A percentile compares a stretch with the other conserved stretches of the same genome.
Conservation (phyloP, 1,140 invertebrate genomes). For the Drosophila pectinifera region DNA sequence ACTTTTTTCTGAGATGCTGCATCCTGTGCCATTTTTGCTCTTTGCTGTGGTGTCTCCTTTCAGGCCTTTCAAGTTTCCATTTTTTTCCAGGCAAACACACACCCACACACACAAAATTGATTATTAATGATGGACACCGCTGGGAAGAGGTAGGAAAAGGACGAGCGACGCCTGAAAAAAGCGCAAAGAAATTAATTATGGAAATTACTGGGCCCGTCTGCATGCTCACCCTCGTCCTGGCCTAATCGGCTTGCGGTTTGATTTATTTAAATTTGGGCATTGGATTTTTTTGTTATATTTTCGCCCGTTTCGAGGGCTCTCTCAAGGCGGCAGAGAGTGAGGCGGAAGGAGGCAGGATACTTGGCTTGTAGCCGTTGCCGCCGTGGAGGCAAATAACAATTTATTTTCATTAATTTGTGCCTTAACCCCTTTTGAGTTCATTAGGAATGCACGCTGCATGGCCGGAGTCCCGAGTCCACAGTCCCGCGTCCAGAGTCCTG, state of each 20-base stretch:
- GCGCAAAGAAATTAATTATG: conserved; percentile 84
- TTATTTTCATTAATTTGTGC: conserved; percentile 85
- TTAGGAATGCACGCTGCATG: conserved; percentile 74
- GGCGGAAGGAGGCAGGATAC: conserved; percentile 24
- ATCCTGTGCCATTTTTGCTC: conserved; percentile 19
- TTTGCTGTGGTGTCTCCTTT: conserved; percentile 31
- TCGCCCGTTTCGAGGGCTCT: conserved; percentile 3
- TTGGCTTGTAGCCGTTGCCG: conserved; percentile 21
- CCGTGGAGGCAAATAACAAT: conserved; percentile 70
- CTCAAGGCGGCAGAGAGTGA: conserved; percentile 7
- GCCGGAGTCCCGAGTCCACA: conserved; percentile 13
- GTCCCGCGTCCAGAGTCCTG: too few relatives aligned
- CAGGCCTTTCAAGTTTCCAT: conserved; percentile 6
- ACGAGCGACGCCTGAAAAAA: conserved; percentile 29
- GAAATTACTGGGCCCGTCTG: conserved; percentile 77
- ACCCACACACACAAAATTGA: conserved; percentile 36
- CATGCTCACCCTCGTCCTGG: not conserved
- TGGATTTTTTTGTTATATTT: conserved; percentile 29
- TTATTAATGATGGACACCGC: conserved; percentile 41
- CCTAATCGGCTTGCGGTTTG: conserved; percentile 78
- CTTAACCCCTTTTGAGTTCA: conserved; percentile 78
- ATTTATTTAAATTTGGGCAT: conserved; percentile 72
- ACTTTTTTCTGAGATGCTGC: too few relatives aligned
- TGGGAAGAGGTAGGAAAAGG: conserved; percentile 3
- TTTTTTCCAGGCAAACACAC: conserved; percentile 31